Evolutionary conservation across 2,888 invertebrate genomes (phyloP).

Genomic region (Philereme vetulata): DNA sequence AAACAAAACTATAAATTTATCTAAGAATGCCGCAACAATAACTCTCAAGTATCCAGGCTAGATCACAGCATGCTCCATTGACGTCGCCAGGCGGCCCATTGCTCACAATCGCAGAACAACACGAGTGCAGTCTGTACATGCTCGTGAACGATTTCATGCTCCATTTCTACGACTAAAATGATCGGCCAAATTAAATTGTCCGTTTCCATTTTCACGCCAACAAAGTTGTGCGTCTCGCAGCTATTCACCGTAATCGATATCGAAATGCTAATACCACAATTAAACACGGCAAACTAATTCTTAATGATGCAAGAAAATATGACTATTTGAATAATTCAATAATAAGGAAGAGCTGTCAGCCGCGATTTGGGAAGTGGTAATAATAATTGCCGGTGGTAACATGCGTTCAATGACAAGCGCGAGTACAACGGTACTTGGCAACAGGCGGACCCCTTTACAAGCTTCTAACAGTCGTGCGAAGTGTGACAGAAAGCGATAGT

Average conservation of each 20-base stretch:
- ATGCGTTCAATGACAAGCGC: constrained; percentile 68
- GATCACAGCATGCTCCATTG: constrained; percentile 64
- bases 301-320: constrained; percentile 52
- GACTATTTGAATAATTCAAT: constrained; percentile 61
- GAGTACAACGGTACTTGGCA: constrained; percentile 68
- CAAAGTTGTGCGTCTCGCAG: constrained; percentile 22
- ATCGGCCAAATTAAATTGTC: constrained; percentile 73
- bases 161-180: constrained; percentile 72
- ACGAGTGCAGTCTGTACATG: constrained; percentile 61
- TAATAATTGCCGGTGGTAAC: constrained; percentile 69
- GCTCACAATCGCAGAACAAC: constrained; percentile 69
- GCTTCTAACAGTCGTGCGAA: constrained; percentile 75
- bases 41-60: constrained; percentile 52
- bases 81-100: constrained; percentile 54
- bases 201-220: constrained; percentile 59
- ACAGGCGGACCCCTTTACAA: constrained; percentile 77
- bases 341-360: constrained; percentile 66
- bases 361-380: constrained; percentile 66
- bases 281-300: constrained; percentile 49
- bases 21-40: constrained; percentile 1
- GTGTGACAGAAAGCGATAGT: constrained; percentile 81
- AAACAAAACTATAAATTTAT: too few relatives aligned
- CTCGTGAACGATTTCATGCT: constrained; percentile 70
- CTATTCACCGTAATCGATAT: constrained; percentile 55
- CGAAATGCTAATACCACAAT: constrained; percentile 53